Conservation (phyloP, 2,797 vertebrate species). For the Tympanoctomys barrerae region DNA sequence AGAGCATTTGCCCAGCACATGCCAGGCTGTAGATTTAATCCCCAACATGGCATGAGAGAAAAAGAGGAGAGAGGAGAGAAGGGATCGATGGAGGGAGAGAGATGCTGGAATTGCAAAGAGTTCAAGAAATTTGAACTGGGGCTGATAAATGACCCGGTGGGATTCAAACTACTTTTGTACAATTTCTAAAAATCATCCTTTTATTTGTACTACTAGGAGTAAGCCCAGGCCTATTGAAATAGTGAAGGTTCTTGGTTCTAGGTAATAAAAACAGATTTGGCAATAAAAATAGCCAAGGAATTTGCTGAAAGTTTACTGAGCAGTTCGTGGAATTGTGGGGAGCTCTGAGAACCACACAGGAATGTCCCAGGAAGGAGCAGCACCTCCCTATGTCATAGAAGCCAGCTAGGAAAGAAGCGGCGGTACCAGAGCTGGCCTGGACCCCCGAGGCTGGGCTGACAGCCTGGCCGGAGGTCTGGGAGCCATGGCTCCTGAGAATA, state of each 20-base stretch:
- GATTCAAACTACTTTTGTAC: conserved; percentile 37
- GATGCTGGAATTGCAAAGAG: conserved; percentile 40
- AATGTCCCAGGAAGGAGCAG: not conserved
- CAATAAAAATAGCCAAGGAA: not conserved
- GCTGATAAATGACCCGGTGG: not conserved
- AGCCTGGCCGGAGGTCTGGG: not conserved
- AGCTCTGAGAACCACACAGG: not conserved
- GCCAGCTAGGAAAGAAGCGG: rapidly evolving
- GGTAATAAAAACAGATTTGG: conserved; percentile 13
- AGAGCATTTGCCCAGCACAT: no score
- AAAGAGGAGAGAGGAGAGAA: not conserved
- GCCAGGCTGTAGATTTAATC: not conserved
- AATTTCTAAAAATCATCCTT: not conserved
- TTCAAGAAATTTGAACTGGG: not conserved
- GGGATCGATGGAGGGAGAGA: not conserved
- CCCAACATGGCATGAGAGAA: not conserved
- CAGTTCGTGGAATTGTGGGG: not conserved
- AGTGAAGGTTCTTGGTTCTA: not conserved
- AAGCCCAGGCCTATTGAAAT: conserved; percentile 18
- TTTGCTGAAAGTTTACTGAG: not conserved
- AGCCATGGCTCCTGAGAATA: not conserved
- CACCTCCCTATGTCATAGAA: not conserved
- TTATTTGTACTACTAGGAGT: conserved; percentile 40
- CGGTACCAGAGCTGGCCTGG: not conserved
- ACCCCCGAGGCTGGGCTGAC: not conserved